Evolutionary conservation across 2,113 vertebrate species (phyloP).

Genomic region (Laticauda laticaudata): DNA sequence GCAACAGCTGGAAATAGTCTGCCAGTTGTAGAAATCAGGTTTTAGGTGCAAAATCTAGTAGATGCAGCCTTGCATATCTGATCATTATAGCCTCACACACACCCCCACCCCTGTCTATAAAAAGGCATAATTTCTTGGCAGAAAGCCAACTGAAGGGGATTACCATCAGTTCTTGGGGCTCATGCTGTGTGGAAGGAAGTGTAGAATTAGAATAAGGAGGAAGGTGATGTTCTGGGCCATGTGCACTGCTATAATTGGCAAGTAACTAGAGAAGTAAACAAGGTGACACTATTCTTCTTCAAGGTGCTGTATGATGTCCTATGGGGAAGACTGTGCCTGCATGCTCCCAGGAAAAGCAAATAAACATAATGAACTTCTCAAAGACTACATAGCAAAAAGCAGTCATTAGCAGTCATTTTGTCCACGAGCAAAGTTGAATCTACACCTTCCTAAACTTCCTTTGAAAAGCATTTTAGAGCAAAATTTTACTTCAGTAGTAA

Average conservation of each 20-base stretch:
- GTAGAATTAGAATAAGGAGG: conserved; percentile 24
- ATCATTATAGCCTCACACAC: neutral
- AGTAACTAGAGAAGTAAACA: conserved; percentile 33
- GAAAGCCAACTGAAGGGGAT: conserved; percentile 44
- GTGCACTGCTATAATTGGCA: conserved; percentile 6
- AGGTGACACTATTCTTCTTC: accelerated
- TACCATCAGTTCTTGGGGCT: conserved; percentile 28
- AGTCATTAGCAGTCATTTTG: neutral
- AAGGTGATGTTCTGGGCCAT: conserved; percentile 25
- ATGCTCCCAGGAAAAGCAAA: neutral
- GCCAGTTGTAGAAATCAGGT: neutral
- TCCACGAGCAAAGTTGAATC: neutral
- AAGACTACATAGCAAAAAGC: neutral
- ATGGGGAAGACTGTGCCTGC: neutral
- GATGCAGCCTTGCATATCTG: neutral
- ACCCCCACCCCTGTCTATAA: conserved; percentile 12
- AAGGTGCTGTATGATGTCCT: neutral
- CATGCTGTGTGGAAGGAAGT: conserved; percentile 37
- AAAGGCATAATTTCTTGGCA: neutral
- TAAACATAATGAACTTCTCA: neutral
- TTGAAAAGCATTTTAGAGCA: neutral
- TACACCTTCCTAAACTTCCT: neutral
- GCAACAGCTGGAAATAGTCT: neutral
- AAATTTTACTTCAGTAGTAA: neutral
- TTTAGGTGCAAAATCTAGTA: neutral